These are phyloP conservation scores for Agelastica alni DNA, from an alignment of 2,888 invertebrate species.

Conservation along the genomic window DNA sequence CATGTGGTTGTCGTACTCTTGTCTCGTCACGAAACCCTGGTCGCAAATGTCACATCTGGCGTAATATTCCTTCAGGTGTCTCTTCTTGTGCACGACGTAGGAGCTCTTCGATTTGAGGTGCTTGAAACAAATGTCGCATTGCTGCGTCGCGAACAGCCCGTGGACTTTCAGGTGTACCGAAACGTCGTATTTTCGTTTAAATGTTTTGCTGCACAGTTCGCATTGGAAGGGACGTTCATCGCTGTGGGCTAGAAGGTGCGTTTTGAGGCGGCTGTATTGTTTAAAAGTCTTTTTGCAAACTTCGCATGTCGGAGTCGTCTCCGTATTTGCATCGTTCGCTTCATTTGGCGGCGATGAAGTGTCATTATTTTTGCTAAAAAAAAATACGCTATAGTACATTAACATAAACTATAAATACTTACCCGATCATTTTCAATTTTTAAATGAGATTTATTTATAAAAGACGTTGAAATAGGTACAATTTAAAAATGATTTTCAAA, in stretches of 20 bases:
- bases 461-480: too few relatives aligned
- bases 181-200: conserved; percentile 38
- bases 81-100: conserved; percentile 59
- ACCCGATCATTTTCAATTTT: too few relatives aligned
- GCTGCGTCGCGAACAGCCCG: conserved; percentile 27
- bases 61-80: conserved; percentile 61
- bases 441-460: too few relatives aligned
- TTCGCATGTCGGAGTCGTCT: too few relatives aligned
- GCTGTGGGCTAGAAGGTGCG: conserved; percentile 61
- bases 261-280: conserved; percentile 53
- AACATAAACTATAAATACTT: too few relatives aligned
- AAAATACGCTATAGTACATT: too few relatives aligned
- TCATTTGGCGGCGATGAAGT: too few relatives aligned
- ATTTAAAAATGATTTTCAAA: too few relatives aligned
- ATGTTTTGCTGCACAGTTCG: conserved; percentile 36
- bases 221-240: conserved; percentile 56
- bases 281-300: conserved; percentile 55
- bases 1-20: conserved; percentile 46
- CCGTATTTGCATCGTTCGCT: too few relatives aligned
- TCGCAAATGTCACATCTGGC: conserved; percentile 56
- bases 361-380: too few relatives aligned
- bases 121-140: conserved; percentile 63
- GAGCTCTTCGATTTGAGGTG: conserved; percentile 54
- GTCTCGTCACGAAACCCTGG: conserved; percentile 44
- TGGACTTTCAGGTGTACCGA: conserved; percentile 36